phyloP scores from a whole-genome alignment of 2,797 vertebrate species.

The Monodelphis domestica region DNA sequence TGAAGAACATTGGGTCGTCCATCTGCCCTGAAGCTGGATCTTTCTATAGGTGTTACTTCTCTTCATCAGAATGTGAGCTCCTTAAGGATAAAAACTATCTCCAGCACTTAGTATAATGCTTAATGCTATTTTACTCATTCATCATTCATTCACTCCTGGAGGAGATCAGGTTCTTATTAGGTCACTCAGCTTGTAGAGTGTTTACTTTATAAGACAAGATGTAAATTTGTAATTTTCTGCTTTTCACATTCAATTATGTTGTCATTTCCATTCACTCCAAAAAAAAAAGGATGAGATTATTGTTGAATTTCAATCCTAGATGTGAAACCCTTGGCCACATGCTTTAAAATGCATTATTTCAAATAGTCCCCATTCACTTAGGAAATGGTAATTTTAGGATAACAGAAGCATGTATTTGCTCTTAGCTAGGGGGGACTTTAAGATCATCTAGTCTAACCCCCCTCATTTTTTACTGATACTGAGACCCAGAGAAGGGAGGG shows the following conservation, averaged over 20 bases:
- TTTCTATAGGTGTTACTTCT: neutral
- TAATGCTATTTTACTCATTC: neutral
- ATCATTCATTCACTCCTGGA: neutral
- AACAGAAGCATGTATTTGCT: neutral
- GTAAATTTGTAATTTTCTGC: conserved; percentile 38
- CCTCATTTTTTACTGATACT: neutral
- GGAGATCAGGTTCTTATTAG: neutral
- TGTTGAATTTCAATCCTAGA: neutral
- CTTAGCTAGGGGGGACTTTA: neutral
- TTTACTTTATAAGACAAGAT: conserved; percentile 12
- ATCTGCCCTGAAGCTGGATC: neutral
- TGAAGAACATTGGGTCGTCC: neutral
- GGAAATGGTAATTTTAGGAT: neutral
- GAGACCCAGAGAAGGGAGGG: neutral
- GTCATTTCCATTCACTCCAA: neutral
- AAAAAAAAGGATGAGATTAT: conserved; percentile 4
- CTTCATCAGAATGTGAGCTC: neutral
- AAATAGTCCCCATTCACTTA: neutral
- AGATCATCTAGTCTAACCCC: neutral
- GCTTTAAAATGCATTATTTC: conserved; percentile 1
- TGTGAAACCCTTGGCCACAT: conserved; percentile 22
- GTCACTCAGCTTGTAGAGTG: conserved; percentile 7
- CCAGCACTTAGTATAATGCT: neutral
- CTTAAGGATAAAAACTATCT: neutral
- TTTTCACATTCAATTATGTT: conserved; percentile 1